Conservation (phyloP, 2,888 invertebrate genomes). For the Noctua fimbriata region DNA sequence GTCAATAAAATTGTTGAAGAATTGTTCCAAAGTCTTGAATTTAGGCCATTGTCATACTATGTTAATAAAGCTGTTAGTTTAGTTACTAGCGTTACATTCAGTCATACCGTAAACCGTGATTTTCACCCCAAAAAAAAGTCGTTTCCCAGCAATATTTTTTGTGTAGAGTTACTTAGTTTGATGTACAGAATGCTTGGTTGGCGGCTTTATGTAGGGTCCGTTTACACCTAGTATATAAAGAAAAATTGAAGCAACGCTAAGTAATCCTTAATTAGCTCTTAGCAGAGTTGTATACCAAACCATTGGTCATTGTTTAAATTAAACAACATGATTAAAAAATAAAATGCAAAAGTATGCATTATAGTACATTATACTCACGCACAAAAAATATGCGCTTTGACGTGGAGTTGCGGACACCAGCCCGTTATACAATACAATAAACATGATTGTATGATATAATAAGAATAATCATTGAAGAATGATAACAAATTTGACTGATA, state of each 20-base stretch:
- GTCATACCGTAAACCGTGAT: too few species aligned
- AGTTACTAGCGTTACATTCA: too few species aligned
- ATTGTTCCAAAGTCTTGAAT: slow-evolving; percentile 20
- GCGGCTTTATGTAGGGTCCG: neutral
- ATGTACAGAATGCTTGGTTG: neutral
- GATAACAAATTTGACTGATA: too few species aligned
- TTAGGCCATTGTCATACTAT: slow-evolving; percentile 42
- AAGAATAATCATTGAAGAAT: too few species aligned
- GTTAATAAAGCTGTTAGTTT: neutral
- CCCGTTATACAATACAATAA: too few species aligned
- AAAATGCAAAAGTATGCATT: too few species aligned
- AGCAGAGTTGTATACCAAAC: neutral
- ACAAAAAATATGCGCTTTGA: too few species aligned
- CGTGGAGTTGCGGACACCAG: too few species aligned
- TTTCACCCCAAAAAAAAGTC: too few species aligned
- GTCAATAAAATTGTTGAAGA: slow-evolving; percentile 6
- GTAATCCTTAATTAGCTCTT: neutral
- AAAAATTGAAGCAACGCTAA: neutral
- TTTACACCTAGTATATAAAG: neutral
- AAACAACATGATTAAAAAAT: too few species aligned
- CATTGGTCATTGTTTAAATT: neutral
- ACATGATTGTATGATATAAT: too few species aligned
- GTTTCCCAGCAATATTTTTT: neutral
- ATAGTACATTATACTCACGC: too few species aligned
- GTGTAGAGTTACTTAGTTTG: neutral